phyloP scores from a whole-genome alignment of 2,797 vertebrate genomes.

The Parotocinclus haroldoi region DNA sequence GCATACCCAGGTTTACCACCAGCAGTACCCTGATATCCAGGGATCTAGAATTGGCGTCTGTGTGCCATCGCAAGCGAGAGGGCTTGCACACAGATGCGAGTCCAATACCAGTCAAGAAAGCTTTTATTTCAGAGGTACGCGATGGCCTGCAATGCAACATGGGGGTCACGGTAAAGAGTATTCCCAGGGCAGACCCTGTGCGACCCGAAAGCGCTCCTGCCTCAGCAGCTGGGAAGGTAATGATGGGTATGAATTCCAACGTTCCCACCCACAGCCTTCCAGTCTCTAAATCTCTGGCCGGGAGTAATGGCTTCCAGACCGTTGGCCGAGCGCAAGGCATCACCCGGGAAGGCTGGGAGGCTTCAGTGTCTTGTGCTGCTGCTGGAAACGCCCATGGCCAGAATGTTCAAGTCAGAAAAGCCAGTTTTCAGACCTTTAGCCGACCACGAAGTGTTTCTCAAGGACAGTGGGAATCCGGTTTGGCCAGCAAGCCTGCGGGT shows the following conservation, averaged over 20 bases:
- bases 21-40: conserved; percentile 65
- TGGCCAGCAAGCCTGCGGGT: conserved; percentile 69
- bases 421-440: conserved; percentile 72
- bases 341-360: conserved; percentile 74
- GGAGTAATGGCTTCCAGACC: conserved; percentile 71
- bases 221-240: conserved; percentile 67
- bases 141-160: conserved; percentile 62
- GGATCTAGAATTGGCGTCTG: conserved; percentile 75
- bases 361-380: conserved; percentile 52
- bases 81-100: conserved; percentile 77
- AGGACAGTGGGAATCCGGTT: conserved; percentile 75
- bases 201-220: conserved; percentile 76
- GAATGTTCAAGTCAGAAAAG: conserved; percentile 63
- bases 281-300: conserved; percentile 64
- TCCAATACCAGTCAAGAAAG: conserved; percentile 85
- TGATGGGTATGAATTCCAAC: conserved; percentile 64
- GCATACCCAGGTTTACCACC: conserved; percentile 69
- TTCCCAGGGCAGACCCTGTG: conserved; percentile 64
- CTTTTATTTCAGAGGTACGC: conserved; percentile 73
- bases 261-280: conserved; percentile 58
- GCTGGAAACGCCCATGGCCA: conserved; percentile 24
- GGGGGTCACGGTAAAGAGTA: conserved; percentile 57
- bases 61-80: conserved; percentile 86
- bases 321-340: conserved; percentile 66
- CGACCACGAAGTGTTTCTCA: conserved; percentile 70